These are phyloP conservation scores for Porites lobata DNA, from an alignment of 92 coral and sea anemone genomes.

Conservation along the genomic window DNA sequence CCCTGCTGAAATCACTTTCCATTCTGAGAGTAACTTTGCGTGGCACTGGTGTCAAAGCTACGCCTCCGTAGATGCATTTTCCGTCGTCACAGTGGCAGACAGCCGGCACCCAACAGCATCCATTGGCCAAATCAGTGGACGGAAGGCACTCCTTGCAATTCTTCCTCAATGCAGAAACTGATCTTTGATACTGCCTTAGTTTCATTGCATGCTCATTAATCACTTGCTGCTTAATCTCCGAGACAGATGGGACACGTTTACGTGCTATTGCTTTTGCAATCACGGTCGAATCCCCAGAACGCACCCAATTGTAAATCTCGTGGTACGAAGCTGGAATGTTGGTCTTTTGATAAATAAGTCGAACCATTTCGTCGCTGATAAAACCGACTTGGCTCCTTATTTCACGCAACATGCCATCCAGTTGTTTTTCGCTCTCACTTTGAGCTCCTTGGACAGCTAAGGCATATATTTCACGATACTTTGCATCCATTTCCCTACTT, in stretches of 20 bases:
- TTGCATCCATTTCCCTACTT: not conserved
- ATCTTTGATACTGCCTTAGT: not conserved
- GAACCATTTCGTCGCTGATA: constrained; percentile 31
- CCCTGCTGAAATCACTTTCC: not conserved
- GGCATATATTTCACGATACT: not conserved
- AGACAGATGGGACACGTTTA: not conserved
- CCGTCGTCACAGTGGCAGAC: constrained; percentile 33
- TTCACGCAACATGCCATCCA: constrained; percentile 2
- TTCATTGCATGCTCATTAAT: not conserved
- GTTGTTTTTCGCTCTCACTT: not conserved
- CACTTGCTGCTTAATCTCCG: not conserved
- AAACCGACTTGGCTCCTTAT: constrained; percentile 9
- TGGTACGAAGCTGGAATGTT: constrained; percentile 12
- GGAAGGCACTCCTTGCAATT: constrained; percentile 35
- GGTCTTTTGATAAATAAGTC: constrained; percentile 19
- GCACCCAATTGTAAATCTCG: not conserved
- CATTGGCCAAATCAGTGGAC: constrained; percentile 1
- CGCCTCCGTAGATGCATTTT: constrained; percentile 45
- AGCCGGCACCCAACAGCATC: constrained; percentile 58
- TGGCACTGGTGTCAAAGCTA: not conserved
- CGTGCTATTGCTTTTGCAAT: not conserved
- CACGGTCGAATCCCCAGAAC: not conserved
- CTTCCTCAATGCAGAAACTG: not conserved
- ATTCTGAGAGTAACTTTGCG: not conserved
- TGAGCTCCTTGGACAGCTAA: not conserved